Percentiles rank a stretch among this genome's conserved stretches.
Conservation (phyloP, 92 coral and sea anemone genomes). For the Zoanthus solanderi region DNA sequence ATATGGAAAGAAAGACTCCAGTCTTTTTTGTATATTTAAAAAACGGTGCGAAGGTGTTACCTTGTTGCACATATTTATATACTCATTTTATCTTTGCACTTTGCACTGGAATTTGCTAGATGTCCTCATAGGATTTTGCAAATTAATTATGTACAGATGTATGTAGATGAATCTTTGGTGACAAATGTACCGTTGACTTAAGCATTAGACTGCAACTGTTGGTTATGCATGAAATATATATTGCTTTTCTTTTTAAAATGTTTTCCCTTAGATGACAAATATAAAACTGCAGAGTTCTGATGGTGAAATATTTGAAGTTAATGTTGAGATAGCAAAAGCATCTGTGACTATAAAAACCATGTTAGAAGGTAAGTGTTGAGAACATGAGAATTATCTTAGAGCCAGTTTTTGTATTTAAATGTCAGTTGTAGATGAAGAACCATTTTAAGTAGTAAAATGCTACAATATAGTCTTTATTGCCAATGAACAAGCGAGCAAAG, state of each 20-base stretch:
- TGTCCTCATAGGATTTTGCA: too few species aligned
- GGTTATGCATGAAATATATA: not conserved
- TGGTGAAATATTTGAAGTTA: constrained; percentile 98
- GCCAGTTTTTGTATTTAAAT: too few species aligned
- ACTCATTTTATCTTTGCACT: too few species aligned
- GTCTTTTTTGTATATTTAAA: not conserved
- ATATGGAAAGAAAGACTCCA: not conserved
- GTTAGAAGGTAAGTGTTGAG: constrained; percentile 88
- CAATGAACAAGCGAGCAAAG: too few species aligned
- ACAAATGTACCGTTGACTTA: not conserved
- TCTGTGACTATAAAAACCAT: constrained; percentile 98
- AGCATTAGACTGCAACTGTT: not conserved
- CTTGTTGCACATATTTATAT: too few species aligned
- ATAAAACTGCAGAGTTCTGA: constrained; percentile 93
- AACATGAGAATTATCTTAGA: not conserved
- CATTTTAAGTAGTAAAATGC: too few species aligned
- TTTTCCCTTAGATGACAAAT: constrained; percentile 80
- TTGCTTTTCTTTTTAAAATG: not conserved
- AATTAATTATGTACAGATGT: too few species aligned
- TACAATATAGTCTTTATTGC: too few species aligned
- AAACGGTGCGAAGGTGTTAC: too few species aligned
- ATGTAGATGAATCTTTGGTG: not conserved
- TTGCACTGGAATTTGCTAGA: too few species aligned
- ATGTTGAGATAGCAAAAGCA: constrained; percentile 98
- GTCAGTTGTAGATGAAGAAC: too few species aligned